Evolutionary conservation across 1,140 invertebrate species (phyloP), one percentile per base, ranked within the genome.

Genomic region (Scaptodrosophila lebanonensis): DNA sequence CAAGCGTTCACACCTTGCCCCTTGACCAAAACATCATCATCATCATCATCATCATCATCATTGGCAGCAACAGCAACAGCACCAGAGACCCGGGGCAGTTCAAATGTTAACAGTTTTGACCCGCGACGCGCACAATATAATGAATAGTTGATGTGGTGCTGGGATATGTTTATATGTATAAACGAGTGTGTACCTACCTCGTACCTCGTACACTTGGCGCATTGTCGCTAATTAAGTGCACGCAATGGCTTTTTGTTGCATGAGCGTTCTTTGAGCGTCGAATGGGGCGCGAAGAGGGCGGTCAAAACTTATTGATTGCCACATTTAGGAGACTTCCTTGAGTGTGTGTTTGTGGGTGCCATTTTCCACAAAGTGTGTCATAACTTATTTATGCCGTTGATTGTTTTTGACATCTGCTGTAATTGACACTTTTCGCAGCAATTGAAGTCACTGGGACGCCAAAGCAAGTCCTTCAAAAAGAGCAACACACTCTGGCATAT

Each of bases 331-430:
- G 22, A 18, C 25, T 30, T 15, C 22, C 27, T 17, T 11, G 9
- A 15, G 32, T 32, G 33, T 39, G n/a, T 32, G 29, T 13, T 1
- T 27, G 17, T 8, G 13, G 15, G 13, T 11, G 29, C n/a, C 7
- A 9, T 22, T 11, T 27, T 15, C 6, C 45, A 45, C 50, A 29
- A 60, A 44, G 15, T 57, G 36, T 30, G 38, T 47, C 38, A 77
- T 79, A 68, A 77, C 64, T 77, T 77, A 77, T 77, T 77, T 48
- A 77, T 61, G 54, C 44, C 56, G 48, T 71, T 79, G 68, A 79
- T 82, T 82, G 73, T 49, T 44, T 73, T 47, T 79, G 73, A 82
- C 73, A 82, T 73, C 65, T 62, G 56, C 47, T 65, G 68, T 60
- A 79, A 82, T 59, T 79, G 73, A 82, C 75, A 79, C 75, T 68